Evolutionary conservation across 2,888 invertebrate species (phyloP).

Genomic region (Drosophila formosana): DNA sequence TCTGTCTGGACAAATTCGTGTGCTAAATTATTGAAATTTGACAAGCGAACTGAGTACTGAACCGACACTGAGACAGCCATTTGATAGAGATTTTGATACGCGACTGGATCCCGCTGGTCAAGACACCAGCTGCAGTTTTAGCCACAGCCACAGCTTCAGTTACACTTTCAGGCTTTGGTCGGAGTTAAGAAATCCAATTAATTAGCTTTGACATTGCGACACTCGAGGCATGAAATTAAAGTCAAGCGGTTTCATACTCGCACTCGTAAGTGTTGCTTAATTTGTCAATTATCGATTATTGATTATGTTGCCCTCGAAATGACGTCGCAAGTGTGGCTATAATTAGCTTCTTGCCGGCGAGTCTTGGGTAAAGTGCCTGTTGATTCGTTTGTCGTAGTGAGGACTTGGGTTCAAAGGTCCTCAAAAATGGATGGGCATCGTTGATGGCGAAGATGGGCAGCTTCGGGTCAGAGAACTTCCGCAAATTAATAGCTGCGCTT

Average conservation of each 20-base stretch:
- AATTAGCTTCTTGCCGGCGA: slow-evolving; percentile 48
- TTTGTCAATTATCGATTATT: slow-evolving; percentile 73
- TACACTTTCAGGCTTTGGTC: slow-evolving; percentile 21
- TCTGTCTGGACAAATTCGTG: slow-evolving; percentile 64
- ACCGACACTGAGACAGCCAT: slow-evolving; percentile 17
- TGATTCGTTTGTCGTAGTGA: slow-evolving; percentile 1
- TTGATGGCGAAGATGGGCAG: neutral
- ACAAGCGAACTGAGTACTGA: slow-evolving; percentile 48
- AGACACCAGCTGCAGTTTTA: slow-evolving; percentile 39
- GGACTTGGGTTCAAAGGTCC: slow-evolving; percentile 21
- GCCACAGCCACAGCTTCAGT: slow-evolving; percentile 8
- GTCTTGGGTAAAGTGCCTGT: slow-evolving; percentile 24
- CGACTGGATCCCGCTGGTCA: slow-evolving; percentile 38
- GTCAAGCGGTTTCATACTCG: slow-evolving; percentile 35
- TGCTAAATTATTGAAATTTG: slow-evolving; percentile 71
- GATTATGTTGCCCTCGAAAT: slow-evolving; percentile 51
- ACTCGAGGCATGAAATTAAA: slow-evolving; percentile 63
- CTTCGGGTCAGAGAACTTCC: neutral
- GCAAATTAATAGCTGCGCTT: neutral
- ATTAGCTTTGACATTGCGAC: slow-evolving; percentile 62
- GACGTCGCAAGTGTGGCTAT: slow-evolving; percentile 41
- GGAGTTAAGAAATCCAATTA: slow-evolving; percentile 61
- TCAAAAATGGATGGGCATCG: neutral
- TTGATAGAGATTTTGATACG: slow-evolving; percentile 17
- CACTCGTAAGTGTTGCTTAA: slow-evolving; percentile 46